A percentile compares a stretch with the other conserved stretches of the same genome.
Evolutionary conservation across 2,113 vertebrate genomes (phyloP).

Genomic region (Conger conger): DNA sequence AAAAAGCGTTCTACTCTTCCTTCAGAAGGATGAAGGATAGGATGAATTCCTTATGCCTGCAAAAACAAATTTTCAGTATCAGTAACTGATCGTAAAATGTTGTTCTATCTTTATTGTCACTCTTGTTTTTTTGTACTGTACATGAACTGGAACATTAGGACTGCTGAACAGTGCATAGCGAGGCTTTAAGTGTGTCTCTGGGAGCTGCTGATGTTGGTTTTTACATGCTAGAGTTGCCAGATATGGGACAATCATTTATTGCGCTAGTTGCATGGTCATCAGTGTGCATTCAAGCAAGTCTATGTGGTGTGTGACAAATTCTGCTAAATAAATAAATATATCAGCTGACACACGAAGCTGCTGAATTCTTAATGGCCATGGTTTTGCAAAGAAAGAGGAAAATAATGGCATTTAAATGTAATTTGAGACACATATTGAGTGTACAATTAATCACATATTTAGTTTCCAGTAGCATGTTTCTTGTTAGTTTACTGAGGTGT

Average conservation of each 20-base stretch:
- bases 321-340: neutral
- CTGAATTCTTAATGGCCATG: slow-evolving; percentile 11
- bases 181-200: neutral
- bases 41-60: neutral
- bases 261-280: slow-evolving; percentile 15
- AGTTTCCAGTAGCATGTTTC: neutral
- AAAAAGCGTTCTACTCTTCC: too few relatives aligned
- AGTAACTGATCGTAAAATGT: neutral
- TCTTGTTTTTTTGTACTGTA: neutral
- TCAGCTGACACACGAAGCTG: slow-evolving; percentile 14
- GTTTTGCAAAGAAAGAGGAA: neutral
- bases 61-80: neutral
- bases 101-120: neutral
- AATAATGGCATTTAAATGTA: neutral
- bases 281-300: neutral
- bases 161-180: neutral
- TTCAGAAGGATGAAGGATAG: neutral
- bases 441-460: neutral
- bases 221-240: slow-evolving; percentile 9
- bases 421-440: neutral
- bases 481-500: slow-evolving; percentile 2
- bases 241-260: neutral
- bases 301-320: neutral
- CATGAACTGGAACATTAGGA: neutral
- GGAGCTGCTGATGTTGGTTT: neutral